Conservation (phyloP, 2,888 invertebrate species). For the Eueremaeus valkanovi region DNA sequence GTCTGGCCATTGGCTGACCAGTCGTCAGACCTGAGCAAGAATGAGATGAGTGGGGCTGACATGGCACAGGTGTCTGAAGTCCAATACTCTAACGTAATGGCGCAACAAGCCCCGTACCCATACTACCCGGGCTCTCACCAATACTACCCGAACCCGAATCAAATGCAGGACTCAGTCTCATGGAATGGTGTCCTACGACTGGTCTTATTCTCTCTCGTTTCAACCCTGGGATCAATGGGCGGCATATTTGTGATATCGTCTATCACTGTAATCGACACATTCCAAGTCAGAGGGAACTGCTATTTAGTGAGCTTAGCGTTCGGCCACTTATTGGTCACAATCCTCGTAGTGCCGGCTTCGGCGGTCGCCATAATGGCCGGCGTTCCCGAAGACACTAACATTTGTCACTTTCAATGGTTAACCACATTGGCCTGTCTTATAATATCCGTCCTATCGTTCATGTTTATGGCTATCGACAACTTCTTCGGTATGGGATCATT, state of each 20-base stretch:
- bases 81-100: background rate
- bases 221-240: conserved; percentile 66
- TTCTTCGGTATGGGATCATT: conserved; percentile 57
- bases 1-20: background rate
- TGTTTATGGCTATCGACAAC: conserved; percentile 64
- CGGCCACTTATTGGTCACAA: conserved; percentile 67
- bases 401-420: conserved; percentile 66
- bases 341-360: conserved; percentile 65
- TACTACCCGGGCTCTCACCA: background rate
- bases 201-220: conserved; percentile 62
- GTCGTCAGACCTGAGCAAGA: no score
- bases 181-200: conserved; percentile 67
- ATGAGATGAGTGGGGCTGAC: no score
- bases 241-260: conserved; percentile 72
- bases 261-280: conserved; percentile 66
- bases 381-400: conserved; percentile 51
- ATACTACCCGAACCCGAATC: background rate
- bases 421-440: conserved; percentile 64
- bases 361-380: conserved; percentile 67
- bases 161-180: conserved; percentile 54
- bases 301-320: conserved; percentile 67
- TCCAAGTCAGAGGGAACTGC: conserved; percentile 60
- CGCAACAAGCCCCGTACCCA: background rate
- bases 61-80: background rate
- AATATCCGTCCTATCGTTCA: conserved; percentile 62